Conservation (phyloP, 2,113 vertebrate genomes). For the Poeciliopsis occidentalis region DNA sequence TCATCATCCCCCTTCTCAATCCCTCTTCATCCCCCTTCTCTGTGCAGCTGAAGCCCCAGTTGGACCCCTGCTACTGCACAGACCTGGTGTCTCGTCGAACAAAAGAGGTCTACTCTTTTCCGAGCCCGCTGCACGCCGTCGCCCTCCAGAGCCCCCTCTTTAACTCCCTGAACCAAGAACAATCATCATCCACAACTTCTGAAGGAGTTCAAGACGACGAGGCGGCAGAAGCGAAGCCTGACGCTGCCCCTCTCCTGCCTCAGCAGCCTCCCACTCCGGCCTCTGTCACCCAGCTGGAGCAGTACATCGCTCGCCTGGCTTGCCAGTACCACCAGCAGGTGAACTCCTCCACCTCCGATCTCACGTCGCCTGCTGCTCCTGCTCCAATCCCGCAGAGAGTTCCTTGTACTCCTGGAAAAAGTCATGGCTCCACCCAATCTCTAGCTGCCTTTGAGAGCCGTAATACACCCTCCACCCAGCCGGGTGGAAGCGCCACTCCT, state of each 20-base stretch:
- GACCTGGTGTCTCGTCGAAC: slow-evolving; percentile 83
- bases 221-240: slow-evolving; percentile 14
- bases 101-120: slow-evolving; percentile 84
- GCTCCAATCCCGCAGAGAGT: slow-evolving; percentile 29
- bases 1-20: slow-evolving; percentile 59
- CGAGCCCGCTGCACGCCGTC: slow-evolving; percentile 85
- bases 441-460: slow-evolving; percentile 76
- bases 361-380: slow-evolving; percentile 34
- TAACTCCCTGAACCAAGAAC: slow-evolving; percentile 68
- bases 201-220: slow-evolving; percentile 64
- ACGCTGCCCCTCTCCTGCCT: slow-evolving; percentile 33
- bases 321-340: slow-evolving; percentile 72
- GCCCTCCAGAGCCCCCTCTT: slow-evolving; percentile 86
- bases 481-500: slow-evolving; percentile 66
- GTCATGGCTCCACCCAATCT: slow-evolving; percentile 77
- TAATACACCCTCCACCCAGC: slow-evolving; percentile 57
- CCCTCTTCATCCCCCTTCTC: slow-evolving; percentile 20
- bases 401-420: slow-evolving; percentile 60
- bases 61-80: slow-evolving; percentile 79
- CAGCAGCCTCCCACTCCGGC: slow-evolving; percentile 37
- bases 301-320: slow-evolving; percentile 81
- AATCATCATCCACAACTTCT: slow-evolving; percentile 43
- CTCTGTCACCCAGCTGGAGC: slow-evolving; percentile 77
- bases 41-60: slow-evolving; percentile 58
- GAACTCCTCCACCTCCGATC: slow-evolving; percentile 47